phyloP scores from a whole-genome alignment of 1,140 invertebrate genomes.

The Aradophagus sp. region DNA sequence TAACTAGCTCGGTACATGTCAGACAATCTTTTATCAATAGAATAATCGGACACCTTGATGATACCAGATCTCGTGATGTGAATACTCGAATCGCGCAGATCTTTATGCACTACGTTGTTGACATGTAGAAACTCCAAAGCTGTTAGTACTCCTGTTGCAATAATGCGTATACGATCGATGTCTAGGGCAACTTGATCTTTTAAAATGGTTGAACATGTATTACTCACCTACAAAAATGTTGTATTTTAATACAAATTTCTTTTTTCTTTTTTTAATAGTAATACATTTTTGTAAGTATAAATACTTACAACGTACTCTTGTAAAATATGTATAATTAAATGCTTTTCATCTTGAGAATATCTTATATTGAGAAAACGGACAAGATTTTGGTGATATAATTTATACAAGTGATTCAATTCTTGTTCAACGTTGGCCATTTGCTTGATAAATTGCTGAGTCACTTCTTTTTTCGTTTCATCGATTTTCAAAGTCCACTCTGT shows the following conservation, averaged over 20 bases:
- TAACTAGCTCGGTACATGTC: slow-evolving; percentile 72
- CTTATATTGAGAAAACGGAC: slow-evolving; percentile 83
- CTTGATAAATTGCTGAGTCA: slow-evolving; percentile 74
- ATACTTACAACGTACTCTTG: slow-evolving; percentile 81
- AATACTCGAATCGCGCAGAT: slow-evolving; percentile 80
- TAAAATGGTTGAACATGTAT: slow-evolving; percentile 75
- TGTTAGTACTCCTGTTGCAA: slow-evolving; percentile 79
- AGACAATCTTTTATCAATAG: slow-evolving; percentile 80
- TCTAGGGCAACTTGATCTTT: slow-evolving; percentile 76
- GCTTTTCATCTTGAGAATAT: slow-evolving; percentile 77
- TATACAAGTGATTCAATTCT: slow-evolving; percentile 81
- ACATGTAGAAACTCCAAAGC: slow-evolving; percentile 83
- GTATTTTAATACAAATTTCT: too few species aligned
- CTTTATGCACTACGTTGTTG: slow-evolving; percentile 86
- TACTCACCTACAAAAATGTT: slow-evolving; percentile 65
- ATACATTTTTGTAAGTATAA: neutral
- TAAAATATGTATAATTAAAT: slow-evolving; percentile 77
- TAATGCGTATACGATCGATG: slow-evolving; percentile 78
- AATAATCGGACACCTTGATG: slow-evolving; percentile 82
- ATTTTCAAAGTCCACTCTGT: slow-evolving; percentile 82
- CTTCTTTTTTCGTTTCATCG: slow-evolving; percentile 58
- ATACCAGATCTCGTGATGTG: slow-evolving; percentile 78
- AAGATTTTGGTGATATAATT: slow-evolving; percentile 82
- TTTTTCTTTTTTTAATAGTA: neutral
- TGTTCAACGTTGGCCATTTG: slow-evolving; percentile 81